Percentiles rank a stretch among this genome's conserved stretches.
Evolutionary conservation across 2,797 vertebrate species (phyloP).

Genomic region (Chloroceryle amazona): DNA sequence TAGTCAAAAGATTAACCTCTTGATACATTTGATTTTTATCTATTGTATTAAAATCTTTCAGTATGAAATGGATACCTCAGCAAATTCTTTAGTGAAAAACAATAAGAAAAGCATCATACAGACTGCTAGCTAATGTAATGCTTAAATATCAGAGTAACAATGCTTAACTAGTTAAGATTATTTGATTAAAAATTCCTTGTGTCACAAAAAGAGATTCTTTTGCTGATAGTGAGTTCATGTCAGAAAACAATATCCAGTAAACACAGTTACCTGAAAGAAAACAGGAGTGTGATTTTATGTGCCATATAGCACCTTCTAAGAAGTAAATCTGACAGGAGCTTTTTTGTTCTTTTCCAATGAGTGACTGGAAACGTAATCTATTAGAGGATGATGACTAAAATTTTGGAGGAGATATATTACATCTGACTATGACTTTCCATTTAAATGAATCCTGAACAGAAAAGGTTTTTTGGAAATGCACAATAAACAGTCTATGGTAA

Average conservation of each 20-base stretch:
- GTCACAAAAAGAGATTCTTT: background rate
- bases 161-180: background rate
- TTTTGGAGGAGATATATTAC: background rate
- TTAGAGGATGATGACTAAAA: background rate
- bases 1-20: constrained; percentile 44
- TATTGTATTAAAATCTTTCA: constrained; percentile 39
- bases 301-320: background rate
- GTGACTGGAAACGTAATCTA: background rate
- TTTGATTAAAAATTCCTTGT: background rate
- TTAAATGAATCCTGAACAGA: background rate
- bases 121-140: background rate
- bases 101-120: background rate
- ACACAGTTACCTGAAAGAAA: background rate
- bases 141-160: background rate
- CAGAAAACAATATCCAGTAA: background rate
- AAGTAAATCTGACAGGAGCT: background rate
- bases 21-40: constrained; percentile 51
- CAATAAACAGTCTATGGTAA: rapidly evolving
- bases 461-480: background rate
- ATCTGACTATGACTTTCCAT: background rate
- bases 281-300: background rate
- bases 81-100: background rate
- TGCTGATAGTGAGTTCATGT: background rate
- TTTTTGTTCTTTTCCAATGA: background rate
- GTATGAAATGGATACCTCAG: background rate